Percentiles rank a stretch among this genome's conserved stretches.
phyloP scores from a whole-genome alignment of 2,888 invertebrate genomes.

The Limnephilus auricula region DNA sequence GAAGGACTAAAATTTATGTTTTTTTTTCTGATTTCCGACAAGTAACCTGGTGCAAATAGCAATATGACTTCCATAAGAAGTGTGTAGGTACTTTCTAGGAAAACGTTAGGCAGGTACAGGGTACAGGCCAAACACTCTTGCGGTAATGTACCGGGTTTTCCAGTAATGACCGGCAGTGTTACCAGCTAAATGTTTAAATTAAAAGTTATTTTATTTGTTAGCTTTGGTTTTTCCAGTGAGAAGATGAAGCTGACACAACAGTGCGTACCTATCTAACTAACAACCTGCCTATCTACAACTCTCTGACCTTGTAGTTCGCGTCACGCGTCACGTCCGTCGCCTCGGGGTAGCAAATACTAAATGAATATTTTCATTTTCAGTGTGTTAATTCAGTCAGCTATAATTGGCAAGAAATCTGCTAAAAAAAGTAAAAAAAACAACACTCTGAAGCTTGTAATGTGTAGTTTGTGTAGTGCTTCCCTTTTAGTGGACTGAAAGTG shows the following conservation, averaged over 20 bases:
- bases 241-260: neutral
- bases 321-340: constrained; percentile 2
- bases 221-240: neutral
- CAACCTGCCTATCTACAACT: neutral
- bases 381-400: too few species aligned
- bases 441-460: too few species aligned
- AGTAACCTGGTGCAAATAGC: neutral
- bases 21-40: neutral
- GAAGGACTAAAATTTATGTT: neutral
- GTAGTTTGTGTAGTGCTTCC: too few species aligned
- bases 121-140: neutral
- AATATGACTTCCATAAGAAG: neutral
- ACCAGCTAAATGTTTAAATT: neutral
- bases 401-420: neutral
- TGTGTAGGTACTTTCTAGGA: neutral
- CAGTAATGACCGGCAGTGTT: neutral
- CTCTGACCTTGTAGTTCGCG: neutral
- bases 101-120: neutral
- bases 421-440: neutral
- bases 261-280: neutral
- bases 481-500: too few species aligned
- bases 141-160: neutral
- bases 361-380: too few species aligned
- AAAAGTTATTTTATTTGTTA: neutral
- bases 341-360: neutral